Evolutionary conservation across 1,140 invertebrate genomes (phyloP).

Genomic region (Drosophila lowei): DNA sequence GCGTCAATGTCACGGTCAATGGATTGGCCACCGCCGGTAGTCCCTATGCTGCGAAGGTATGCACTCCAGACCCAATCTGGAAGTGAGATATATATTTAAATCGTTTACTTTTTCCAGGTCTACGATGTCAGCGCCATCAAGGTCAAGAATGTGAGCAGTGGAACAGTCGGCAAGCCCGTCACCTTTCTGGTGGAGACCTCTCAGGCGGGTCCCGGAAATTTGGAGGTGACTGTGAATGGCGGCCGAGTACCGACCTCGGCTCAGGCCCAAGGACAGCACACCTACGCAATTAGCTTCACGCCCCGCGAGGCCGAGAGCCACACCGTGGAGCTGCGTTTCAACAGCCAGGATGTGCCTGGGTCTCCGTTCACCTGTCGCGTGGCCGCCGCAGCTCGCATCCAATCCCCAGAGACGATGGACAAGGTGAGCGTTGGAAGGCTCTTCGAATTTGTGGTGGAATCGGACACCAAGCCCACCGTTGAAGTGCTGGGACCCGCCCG

Average conservation of each 20-base stretch:
- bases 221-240: constrained; percentile 98
- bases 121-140: constrained; percentile 97
- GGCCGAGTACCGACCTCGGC: constrained; percentile 97
- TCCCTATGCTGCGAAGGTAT: constrained; percentile 94
- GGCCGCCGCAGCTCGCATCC: constrained; percentile 89
- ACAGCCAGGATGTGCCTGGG: constrained; percentile 97
- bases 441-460: constrained; percentile 93
- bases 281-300: constrained; percentile 98
- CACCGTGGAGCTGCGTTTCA: constrained; percentile 96
- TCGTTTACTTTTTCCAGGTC: constrained; percentile 84
- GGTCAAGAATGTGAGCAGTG: constrained; percentile 95
- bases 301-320: constrained; percentile 95
- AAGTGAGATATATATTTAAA: not conserved
- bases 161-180: constrained; percentile 95
- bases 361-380: constrained; percentile 90
- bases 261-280: constrained; percentile 96
- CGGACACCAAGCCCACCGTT: constrained; percentile 89
- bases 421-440: constrained; percentile 95
- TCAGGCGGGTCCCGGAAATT: constrained; percentile 93
- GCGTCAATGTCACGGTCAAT: constrained; percentile 92
- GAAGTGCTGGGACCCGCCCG: constrained; percentile 90
- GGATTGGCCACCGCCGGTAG: constrained; percentile 92
- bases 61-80: constrained; percentile 3
- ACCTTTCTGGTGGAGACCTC: constrained; percentile 98
- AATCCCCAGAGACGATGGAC: constrained; percentile 91